A percentile compares a stretch with the other conserved stretches of the same genome.
Conservation (phyloP, 2,797 vertebrate species). For the Pipistrellus pygmaeus region DNA sequence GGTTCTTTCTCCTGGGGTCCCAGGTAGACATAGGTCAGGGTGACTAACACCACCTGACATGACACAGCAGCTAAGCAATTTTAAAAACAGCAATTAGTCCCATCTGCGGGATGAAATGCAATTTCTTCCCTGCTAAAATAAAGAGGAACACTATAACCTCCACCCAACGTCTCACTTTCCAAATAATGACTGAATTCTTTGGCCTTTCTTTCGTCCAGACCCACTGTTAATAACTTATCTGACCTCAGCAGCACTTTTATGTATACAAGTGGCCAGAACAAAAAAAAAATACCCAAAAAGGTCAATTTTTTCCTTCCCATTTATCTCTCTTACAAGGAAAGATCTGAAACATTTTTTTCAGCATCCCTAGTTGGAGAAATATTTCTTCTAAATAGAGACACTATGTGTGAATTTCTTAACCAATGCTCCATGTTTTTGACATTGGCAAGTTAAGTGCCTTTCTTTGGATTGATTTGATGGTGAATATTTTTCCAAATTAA, state of each 20-base stretch:
- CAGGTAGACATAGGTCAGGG: slow-evolving; percentile 83
- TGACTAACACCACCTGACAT: slow-evolving; percentile 89
- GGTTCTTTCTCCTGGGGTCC: slow-evolving; percentile 64
- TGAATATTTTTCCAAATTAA: slow-evolving; percentile 69
- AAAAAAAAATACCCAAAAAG: slow-evolving; percentile 31
- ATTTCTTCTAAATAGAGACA: slow-evolving; percentile 81
- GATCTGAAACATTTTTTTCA: slow-evolving; percentile 76
- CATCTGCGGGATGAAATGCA: slow-evolving; percentile 88
- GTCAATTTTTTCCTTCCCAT: slow-evolving; percentile 61
- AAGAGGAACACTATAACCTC: slow-evolving; percentile 79
- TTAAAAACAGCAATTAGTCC: slow-evolving; percentile 86
- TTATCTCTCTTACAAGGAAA: slow-evolving; percentile 80
- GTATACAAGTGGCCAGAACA: slow-evolving; percentile 78
- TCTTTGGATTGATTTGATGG: slow-evolving; percentile 67
- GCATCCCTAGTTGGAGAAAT: slow-evolving; percentile 76
- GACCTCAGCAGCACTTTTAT: slow-evolving; percentile 85
- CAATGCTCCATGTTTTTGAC: slow-evolving; percentile 34
- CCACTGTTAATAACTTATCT: slow-evolving; percentile 87
- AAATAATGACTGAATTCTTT: slow-evolving; percentile 89
- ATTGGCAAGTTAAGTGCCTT: slow-evolving; percentile 56
- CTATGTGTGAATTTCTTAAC: slow-evolving; percentile 79
- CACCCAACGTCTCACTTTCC: slow-evolving; percentile 86
- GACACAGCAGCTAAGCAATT: slow-evolving; percentile 89
- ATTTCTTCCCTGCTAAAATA: slow-evolving; percentile 83
- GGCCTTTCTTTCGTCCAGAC: slow-evolving; percentile 83